Evolutionary conservation across 2,797 vertebrate species (phyloP), one percentile per base, ranked within the genome.

Genomic region (Bradypodion ventrale): DNA sequence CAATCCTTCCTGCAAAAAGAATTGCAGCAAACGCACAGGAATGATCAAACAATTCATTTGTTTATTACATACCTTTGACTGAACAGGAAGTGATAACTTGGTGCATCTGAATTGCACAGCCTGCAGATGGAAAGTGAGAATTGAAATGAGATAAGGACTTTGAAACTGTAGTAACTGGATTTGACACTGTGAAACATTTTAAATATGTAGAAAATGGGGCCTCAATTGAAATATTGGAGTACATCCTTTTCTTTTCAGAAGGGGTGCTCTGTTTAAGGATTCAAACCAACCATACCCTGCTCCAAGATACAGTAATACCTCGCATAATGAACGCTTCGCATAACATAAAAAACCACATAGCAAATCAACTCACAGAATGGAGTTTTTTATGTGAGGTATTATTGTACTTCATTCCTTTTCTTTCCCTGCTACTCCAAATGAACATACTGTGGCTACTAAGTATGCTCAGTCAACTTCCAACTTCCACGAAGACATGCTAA

Each of bases 31-130:
- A 56, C 16, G 19, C 52, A 23, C 52, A 56, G 15, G 52, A 19
- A 56, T 15, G 19, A 56, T 21, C 52, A 56, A 19, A 21, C 52
- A 56, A 56, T 56, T 21, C 52, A 56, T 56, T 56, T 21, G 52
- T 56, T 56, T 56, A 19, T 19, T 15, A 72, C 56, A 92, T 92
- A 96, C 95, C 94, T 94, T 95, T 83, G 8, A 86, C 90, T 40
- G 91, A 70, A 1, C 87, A 91, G 0, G 94, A 91, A 46, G 90
- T 85, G 85, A 92, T n/a, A 60, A 92, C 83, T 56, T 93, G 90
- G 42, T 89, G 85, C 75, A 85, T 29, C 79, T 91, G 83, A 42
- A 32, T 65, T 15, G 0, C 40, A 83, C 2, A 87, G 74, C 89
- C 96, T 96, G 86, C 46, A 85, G 72, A 72, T 76, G 89, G 83